phyloP scores from a whole-genome alignment of 1,140 invertebrate genomes.

The Drosophila sechellia region DNA sequence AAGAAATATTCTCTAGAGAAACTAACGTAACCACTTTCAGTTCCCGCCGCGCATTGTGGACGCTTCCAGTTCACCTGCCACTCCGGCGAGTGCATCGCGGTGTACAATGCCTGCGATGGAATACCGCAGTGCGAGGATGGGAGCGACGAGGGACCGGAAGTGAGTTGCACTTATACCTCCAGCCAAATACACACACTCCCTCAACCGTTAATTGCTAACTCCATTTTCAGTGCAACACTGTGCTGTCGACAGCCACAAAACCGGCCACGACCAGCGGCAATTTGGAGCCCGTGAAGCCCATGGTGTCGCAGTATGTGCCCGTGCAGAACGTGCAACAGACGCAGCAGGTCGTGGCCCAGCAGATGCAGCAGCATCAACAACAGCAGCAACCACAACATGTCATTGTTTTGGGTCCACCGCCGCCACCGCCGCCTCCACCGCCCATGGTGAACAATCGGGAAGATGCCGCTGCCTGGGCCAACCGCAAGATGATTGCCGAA shows the following conservation, averaged over 20 bases:
- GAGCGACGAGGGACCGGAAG: constrained; percentile 93
- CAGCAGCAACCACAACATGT: constrained; percentile 44
- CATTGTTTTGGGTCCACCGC: constrained; percentile 61
- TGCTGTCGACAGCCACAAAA: constrained; percentile 54
- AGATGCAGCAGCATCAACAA: constrained; percentile 43
- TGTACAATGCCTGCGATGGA: constrained; percentile 98
- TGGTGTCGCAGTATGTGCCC: constrained; percentile 59
- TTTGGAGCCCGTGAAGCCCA: constrained; percentile 43
- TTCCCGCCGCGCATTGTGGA: constrained; percentile 86
- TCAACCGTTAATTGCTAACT: constrained; percentile 30
- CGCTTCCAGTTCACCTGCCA: constrained; percentile 95
- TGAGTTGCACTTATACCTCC: constrained; percentile 81
- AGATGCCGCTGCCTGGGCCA: constrained; percentile 77
- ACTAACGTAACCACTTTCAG: constrained; percentile 33
- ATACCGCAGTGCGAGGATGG: constrained; percentile 96
- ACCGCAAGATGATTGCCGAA: constrained; percentile 72
- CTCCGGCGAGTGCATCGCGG: constrained; percentile 95
- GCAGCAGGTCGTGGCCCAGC: constrained; percentile 37
- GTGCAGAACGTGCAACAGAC: constrained; percentile 60
- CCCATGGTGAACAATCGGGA: constrained; percentile 76
- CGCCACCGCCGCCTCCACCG: constrained; percentile 58
- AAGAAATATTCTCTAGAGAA: background rate
- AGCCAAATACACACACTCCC: constrained; percentile 4
- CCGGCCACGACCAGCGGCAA: constrained; percentile 24
- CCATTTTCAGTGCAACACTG: constrained; percentile 59